A percentile compares a stretch with the other conserved stretches of the same genome.
Evolutionary conservation across 2,888 invertebrate genomes (phyloP).

Genomic region (Microdon myrmicae): DNA sequence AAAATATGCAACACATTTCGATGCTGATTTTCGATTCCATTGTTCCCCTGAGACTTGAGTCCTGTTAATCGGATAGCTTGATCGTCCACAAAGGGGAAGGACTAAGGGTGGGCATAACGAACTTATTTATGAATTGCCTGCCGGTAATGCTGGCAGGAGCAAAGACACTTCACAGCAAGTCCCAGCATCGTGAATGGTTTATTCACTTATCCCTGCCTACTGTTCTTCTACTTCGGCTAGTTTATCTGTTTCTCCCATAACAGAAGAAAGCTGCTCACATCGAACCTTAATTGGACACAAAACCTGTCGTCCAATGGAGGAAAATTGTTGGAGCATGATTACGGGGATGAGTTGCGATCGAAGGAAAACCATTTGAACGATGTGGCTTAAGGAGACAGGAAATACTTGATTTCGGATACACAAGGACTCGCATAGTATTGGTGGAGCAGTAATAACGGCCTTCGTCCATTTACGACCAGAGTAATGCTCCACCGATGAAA

Average conservation of each 20-base stretch:
- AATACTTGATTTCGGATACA: conserved; percentile 13
- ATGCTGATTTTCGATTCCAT: conserved; percentile 46
- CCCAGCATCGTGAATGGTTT: conserved; percentile 45
- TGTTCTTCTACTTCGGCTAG: neutral
- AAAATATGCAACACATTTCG: conserved; percentile 49
- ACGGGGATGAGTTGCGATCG: too few relatives aligned
- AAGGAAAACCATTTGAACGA: conserved; percentile 3
- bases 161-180: conserved; percentile 23
- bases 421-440: conserved; percentile 4
- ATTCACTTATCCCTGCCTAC: neutral
- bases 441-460: conserved; percentile 4
- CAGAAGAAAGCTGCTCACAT: neutral
- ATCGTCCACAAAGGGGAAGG: conserved; percentile 13
- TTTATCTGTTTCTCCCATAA: neutral
- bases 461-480: neutral
- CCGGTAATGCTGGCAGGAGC: conserved; percentile 35
- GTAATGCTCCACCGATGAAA: neutral
- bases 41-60: conserved; percentile 40
- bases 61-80: conserved; percentile 27
- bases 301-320: conserved; percentile 27
- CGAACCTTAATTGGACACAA: conserved; percentile 36
- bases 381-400: neutral
- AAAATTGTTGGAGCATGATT: conserved; percentile 39
- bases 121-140: conserved; percentile 45
- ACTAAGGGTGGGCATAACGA: conserved; percentile 20